Percentiles rank a stretch among this genome's conserved stretches.
phyloP scores from a whole-genome alignment of 53 echinoderm and acorn worm species.

The Holothuria scabra region DNA sequence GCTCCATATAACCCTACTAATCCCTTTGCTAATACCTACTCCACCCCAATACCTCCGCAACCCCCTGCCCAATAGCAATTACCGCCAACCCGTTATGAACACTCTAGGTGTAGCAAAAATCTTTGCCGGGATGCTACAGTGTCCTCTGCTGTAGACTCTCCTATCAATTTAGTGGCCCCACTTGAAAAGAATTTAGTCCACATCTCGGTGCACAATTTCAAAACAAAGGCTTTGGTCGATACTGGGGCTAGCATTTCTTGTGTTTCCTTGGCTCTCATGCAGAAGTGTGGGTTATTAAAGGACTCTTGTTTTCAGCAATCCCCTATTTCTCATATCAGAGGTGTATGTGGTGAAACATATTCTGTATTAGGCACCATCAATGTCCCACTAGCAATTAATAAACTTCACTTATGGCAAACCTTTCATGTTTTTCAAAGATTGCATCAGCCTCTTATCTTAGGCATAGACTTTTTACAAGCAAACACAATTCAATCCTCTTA shows the following conservation, averaged over 20 bases:
- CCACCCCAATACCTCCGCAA: too few relatives aligned
- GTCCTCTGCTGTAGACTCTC: not conserved
- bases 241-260: slow-evolving; percentile 8
- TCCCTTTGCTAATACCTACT: too few relatives aligned
- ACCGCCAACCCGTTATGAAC: not conserved
- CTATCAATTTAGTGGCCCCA: slow-evolving; percentile 4
- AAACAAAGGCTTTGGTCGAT: not conserved
- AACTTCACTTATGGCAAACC: not conserved
- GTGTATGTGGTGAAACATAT: slow-evolving; percentile 21
- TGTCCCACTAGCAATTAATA: not conserved
- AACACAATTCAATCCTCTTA: too few relatives aligned
- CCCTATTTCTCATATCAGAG: not conserved
- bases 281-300: not conserved
- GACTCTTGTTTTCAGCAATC: not conserved
- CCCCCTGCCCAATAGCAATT: too few relatives aligned
- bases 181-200: not conserved
- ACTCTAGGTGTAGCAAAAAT: not conserved
- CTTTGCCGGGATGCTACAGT: too few relatives aligned
- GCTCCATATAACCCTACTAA: too few relatives aligned
- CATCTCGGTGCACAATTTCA: not conserved
- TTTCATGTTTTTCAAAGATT: slow-evolving; percentile 10
- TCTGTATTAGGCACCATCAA: not conserved
- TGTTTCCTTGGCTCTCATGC: not conserved
- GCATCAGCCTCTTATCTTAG: not conserved
- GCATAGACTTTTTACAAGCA: not conserved